Base-by-base conservation (phyloP, 2,888 invertebrate species). In the Salticus scenicus region DNA sequence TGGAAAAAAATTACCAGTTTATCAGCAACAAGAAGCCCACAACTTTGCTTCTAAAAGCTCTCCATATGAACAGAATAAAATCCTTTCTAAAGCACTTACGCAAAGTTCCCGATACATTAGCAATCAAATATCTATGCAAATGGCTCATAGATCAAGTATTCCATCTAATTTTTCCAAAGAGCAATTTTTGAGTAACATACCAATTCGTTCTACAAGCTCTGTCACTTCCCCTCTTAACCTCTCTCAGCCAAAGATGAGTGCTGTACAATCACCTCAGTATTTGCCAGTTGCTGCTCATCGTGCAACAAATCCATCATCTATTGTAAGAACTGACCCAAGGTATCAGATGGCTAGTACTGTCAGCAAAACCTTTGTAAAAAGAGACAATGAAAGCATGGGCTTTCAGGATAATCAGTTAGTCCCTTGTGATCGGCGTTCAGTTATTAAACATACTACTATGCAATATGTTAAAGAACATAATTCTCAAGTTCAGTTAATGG, bases 381-480 rank as follows among this genome's bases (percentile, higher is more conserved):
- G 24, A 24, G 12, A 24, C 1, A 17, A 24, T 24, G 14, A 57
- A 57, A 47, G 42, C n/a, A 47, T 47, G n/a, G 1, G 2, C 10
- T 47, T 47, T 47, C 42, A 47, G 17, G 42, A 47, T 14, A 24
- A 57, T 24, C 8, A 57, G 8, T 24, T 24, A 7, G 20, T 24
- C 1, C 24, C 14, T 17, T 24, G 14, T 66, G 83, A 84, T 31
- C 72, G 77, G 41, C 73, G 77, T 41, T 84, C 83, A 27, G 83
- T 84, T n/a, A 84, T 84, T 42, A 75, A 72, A 4, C 82, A 82
- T 66, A 82, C 82, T 47, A 82, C 82, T 51, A 73, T 63, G 57
- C 74, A 72, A n/a, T 66, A 77, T 41, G 14, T 75, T 5, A 14
- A 20, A n/a, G 41, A 30, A 37, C 74, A 63, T 8, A 1, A 63